Base-by-base conservation (phyloP, 2,797 vertebrate genomes). In the Limosa lapponica region DNA sequence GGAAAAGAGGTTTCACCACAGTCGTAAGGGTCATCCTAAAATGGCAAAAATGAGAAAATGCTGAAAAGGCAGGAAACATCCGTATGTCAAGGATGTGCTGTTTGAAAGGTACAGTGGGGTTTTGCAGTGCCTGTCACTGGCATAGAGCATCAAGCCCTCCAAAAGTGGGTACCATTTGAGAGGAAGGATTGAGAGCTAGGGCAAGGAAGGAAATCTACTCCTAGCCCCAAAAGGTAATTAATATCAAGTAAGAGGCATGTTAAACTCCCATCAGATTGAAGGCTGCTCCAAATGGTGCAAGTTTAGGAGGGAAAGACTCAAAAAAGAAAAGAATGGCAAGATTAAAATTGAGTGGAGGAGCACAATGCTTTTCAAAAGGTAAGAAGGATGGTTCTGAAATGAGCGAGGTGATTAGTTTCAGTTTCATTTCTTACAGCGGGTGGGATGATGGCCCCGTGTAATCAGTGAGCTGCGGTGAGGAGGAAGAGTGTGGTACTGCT, bases 51-150 rank as follows among this genome's bases (percentile, higher is more conserved):
- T 15, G 16, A 55, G 59, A 72, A 66, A 58, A 54, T 30, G 16
- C 37, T 57, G 28, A 39, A 70, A 49, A 44, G 28, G 54, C 80
- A 39, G 28, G 49, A 78, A 67, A 13, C 27, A 32, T n/a, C 61
- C 1, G 0, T 19, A 7, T 0, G 0, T 43, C n/a, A 7, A 12
- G 49, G 37, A 41, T 13, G 10, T 54, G 48, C 49, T n/a, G 30
- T 72, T 30, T 8, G 77, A 39, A 39, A 46, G 32, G 30, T 12
- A 25, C n/a, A 1, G 17, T 8, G 30, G 36, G 17, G 17, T 16
- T 37, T 55, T 43, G 28, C 34, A 16, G 17, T 22, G 44, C 30
- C n/a, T 37, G 6, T 34, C n/a, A 2, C 18, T 48, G 61, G 10
- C 15, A 1, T 6, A 15, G 23, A 23, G 19, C 15, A 1, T 73